Percentiles rank a stretch among this genome's conserved stretches.
Evolutionary conservation across 2,888 invertebrate species (phyloP).

Genomic region (Hofmannophila pseudospretella): DNA sequence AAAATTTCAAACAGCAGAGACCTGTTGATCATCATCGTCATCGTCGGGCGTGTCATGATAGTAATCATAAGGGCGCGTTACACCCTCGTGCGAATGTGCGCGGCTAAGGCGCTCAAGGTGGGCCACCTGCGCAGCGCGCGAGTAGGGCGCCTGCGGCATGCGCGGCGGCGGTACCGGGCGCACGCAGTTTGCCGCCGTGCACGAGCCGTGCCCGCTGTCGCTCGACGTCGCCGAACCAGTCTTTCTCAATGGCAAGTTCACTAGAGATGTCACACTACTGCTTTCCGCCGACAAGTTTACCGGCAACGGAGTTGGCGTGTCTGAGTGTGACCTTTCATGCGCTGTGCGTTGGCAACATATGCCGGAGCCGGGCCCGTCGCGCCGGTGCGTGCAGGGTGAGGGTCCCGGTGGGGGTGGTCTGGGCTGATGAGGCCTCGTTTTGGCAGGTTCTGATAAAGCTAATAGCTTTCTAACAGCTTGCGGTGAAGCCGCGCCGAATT

Average conservation of each 20-base stretch:
- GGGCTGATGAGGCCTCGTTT: constrained; percentile 93
- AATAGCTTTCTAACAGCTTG: constrained; percentile 97
- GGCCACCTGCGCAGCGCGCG: constrained; percentile 91
- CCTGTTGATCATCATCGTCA: constrained; percentile 74
- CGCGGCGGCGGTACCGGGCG: constrained; percentile 83
- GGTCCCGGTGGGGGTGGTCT: constrained; percentile 81
- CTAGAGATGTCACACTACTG: constrained; percentile 95
- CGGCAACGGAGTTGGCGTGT: constrained; percentile 89
- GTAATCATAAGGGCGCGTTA: constrained; percentile 85
- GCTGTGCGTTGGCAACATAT: constrained; percentile 78
- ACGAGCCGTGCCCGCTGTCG: constrained; percentile 93
- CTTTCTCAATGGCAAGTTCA: constrained; percentile 92
- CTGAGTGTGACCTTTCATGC: constrained; percentile 94
- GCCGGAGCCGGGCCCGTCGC: constrained; percentile 76
- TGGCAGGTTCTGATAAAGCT: constrained; percentile 91
- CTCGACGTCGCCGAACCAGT: constrained; percentile 95
- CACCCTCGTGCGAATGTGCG: constrained; percentile 92
- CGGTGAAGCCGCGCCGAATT: constrained; percentile 94
- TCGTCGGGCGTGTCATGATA: constrained; percentile 75
- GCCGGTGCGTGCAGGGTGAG: constrained; percentile 80
- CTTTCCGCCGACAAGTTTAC: constrained; percentile 96
- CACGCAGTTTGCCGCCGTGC: constrained; percentile 63
- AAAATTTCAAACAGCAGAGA: constrained; percentile 67
- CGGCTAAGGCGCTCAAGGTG: constrained; percentile 88
- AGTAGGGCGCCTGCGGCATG: constrained; percentile 89